A percentile compares a stretch with the other conserved stretches of the same genome.
Conservation (phyloP, 2,797 vertebrate genomes). For the Manis pentadactyla region DNA sequence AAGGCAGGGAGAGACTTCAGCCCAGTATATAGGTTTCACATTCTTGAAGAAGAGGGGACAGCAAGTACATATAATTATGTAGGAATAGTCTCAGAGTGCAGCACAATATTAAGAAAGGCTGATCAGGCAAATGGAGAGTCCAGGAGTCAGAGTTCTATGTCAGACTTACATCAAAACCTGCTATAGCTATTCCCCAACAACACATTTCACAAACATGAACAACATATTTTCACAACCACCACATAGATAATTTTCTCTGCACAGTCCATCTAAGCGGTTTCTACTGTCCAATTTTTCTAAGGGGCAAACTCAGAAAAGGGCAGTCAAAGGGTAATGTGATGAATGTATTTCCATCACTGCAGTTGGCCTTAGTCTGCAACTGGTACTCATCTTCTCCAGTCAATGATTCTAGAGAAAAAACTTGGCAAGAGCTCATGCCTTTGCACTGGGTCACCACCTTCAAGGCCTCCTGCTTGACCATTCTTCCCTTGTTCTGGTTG, state of each 20-base stretch:
- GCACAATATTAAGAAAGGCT: background rate
- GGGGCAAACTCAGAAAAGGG: background rate
- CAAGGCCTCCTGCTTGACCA: background rate
- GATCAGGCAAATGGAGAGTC: background rate
- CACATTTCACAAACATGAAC: background rate
- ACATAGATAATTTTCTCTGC: background rate
- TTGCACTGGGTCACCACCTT: accelerated
- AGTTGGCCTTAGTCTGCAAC: background rate
- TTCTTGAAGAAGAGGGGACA: background rate
- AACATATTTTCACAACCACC: background rate
- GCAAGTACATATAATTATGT: background rate
- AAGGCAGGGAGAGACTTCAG: background rate
- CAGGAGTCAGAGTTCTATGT: background rate
- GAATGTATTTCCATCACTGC: background rate
- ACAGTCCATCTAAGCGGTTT: background rate
- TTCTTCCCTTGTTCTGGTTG: background rate
- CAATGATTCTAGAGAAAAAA: background rate
- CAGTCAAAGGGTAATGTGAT: background rate
- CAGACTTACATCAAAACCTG: background rate
- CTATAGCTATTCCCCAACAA: background rate
- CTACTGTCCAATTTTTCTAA: background rate
- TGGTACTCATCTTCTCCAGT: background rate
- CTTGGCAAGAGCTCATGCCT: background rate
- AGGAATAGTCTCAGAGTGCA: background rate
- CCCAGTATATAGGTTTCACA: background rate